Base-by-base conservation (phyloP, 2,888 invertebrate genomes). In the Hemithea aestivaria region DNA sequence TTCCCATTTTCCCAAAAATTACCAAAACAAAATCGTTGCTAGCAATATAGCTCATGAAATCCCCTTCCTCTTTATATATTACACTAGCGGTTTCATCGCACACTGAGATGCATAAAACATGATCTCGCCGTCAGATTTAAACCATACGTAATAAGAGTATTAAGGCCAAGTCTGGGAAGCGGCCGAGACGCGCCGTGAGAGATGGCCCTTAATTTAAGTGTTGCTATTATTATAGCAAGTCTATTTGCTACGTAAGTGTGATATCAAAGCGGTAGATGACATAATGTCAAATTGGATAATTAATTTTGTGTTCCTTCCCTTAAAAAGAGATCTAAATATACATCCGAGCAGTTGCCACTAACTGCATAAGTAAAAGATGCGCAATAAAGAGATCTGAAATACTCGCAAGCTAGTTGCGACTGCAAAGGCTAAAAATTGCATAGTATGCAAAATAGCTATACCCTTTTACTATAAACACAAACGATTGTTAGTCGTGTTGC, bases 21-120 rank as follows among this genome's bases (percentile, higher is more conserved):
- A 57, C 16, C 52, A 56, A 70, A 70, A 73, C 68, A 73, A 75
- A 73, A 68, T 70, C 62, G 61, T 64, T 66, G 63, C 27, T 12
- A 65, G 58, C 59, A 56, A 65, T 66, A 66, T 67, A 76, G 71
- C 74, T 77, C 71, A 72, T 71, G 68, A 78, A 77, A 79, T 77
- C 73, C 74, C 71, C 67, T 74, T 72, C 69, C 64, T 68, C 69
- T 76, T 78, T 74, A 74, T 80, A 77, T 76, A 77, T 81, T 76
- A 77, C 73, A 70, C 68, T 69, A 63, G 78, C 73, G 74, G 81
- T 81, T 77, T 78, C 81, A 75, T 75, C 81, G 81, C 75, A 70
- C 73, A 74, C 78, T 74, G 66, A 73, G 76, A 85, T 85, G 84
- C 84, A 85, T 85, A 83, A 85, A 82, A 84, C 85, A 84, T 85